Evolutionary conservation across 2,888 invertebrate species (phyloP), one percentile per base, ranked within the genome.

Genomic region (Epirrhoe tristata): DNA sequence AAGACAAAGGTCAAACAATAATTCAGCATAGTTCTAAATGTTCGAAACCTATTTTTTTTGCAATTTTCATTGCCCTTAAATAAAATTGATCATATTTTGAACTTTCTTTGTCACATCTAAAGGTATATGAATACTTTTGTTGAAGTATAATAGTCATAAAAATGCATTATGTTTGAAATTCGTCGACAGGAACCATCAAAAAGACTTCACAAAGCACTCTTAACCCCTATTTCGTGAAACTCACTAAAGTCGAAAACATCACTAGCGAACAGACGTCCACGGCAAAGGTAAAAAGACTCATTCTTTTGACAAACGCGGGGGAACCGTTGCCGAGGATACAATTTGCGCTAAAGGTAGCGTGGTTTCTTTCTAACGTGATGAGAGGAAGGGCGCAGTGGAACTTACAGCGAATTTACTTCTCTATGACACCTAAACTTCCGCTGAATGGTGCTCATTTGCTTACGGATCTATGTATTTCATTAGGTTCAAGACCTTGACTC

Each of bases 301-400:
- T 88, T 89, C 86, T 86, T 87, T 87, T 88, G 86, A 88, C 83
- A 86, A 89, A 86, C 84, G 83, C 81, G 76, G 72, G 74, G 71
- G 77, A 71, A 75, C 74, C 75, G 76, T 67, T 80, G 75, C 69
- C 68, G 78, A 77, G 86, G 85, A 86, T 83, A 88, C 88, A 89
- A 90, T 89, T 87, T 87, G 84, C 81, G 80, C 81, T 74, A 77
- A 82, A 80, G 83, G 81, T 80, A 81, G 73, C 75, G 74, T 70
- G 75, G 74, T 79, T 73, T 74, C 77, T 72, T 83, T 81, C 71
- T 69, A 64, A 73, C 71, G 70, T 66, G 69, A 70, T 65, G 68
- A 74, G 67, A 66, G 65, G 63, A 64, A 70, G 24, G 69, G 62
- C 77, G 74, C 68, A 74, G 77, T 67, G 53, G 63, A 32, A 39